phyloP scores from a whole-genome alignment of 1,140 invertebrate species.

The Nasonia vitripennis region DNA sequence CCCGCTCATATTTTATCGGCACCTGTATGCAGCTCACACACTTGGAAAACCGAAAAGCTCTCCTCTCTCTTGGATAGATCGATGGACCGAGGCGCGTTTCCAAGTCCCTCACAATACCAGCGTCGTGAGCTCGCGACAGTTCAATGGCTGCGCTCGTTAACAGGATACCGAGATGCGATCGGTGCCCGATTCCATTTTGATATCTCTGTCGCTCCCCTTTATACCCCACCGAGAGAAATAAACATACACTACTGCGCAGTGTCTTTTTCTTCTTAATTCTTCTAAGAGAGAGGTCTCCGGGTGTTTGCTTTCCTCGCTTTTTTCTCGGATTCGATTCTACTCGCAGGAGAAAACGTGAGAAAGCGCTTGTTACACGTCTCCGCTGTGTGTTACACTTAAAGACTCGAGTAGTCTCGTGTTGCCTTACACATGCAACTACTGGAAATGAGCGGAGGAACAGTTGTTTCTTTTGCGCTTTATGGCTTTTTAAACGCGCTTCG shows the following conservation, averaged over 20 bases:
- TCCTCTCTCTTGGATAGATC: neutral
- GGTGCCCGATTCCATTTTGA: constrained; percentile 4
- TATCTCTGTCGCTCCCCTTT: constrained; percentile 4
- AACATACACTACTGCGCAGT: neutral
- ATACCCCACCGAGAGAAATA: neutral
- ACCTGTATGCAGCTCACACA: neutral
- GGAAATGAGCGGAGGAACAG: too few species aligned
- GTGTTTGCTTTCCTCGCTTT: neutral
- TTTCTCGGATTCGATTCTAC: neutral
- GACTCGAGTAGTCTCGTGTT: neutral
- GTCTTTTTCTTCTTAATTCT: neutral
- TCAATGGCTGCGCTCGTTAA: constrained; percentile 32
- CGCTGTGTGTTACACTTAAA: neutral
- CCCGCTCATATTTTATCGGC: neutral
- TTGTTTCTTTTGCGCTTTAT: neutral
- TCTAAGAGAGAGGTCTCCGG: neutral
- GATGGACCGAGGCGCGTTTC: neutral
- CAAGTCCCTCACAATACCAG: neutral
- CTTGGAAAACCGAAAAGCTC: neutral
- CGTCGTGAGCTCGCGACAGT: constrained; percentile 16
- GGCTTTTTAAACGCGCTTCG: neutral
- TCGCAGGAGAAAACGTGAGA: constrained; percentile 28
- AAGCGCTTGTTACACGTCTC: constrained; percentile 9
- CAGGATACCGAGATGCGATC: constrained; percentile 5
- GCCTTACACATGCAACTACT: too few species aligned